Percentiles rank a stretch among this genome's conserved stretches.
Evolutionary conservation across 2,113 vertebrate genomes (phyloP).

Genomic region (Sinocyclocheilus grahami): DNA sequence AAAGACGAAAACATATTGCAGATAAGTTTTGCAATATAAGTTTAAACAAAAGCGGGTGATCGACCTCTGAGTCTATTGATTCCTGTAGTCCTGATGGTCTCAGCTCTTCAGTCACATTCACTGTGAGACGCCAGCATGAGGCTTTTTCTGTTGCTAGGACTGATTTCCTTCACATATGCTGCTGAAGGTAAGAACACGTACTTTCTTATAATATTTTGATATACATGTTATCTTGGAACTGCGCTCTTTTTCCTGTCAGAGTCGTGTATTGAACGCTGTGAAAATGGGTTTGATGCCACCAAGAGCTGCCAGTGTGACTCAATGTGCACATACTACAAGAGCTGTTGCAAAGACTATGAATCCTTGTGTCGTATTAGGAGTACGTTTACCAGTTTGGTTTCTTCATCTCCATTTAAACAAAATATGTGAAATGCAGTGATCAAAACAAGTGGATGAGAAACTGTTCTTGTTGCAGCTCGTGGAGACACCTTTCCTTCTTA

Average conservation of each 20-base stretch:
- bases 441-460: background rate
- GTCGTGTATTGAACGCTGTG: constrained; percentile 84
- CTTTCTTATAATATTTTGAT: background rate
- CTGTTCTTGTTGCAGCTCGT: constrained; percentile 71
- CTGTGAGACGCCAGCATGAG: constrained; percentile 67
- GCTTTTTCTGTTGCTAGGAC: constrained; percentile 25
- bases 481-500: constrained; percentile 85
- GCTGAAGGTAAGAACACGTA: constrained; percentile 64
- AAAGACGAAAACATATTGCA: constrained; percentile 13
- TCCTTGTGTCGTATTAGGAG: constrained; percentile 69
- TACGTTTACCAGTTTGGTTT: background rate
- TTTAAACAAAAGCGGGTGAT: constrained; percentile 68
- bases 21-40: constrained; percentile 55
- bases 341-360: constrained; percentile 88
- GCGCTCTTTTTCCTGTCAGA: constrained; percentile 69
- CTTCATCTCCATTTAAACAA: background rate
- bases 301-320: constrained; percentile 89
- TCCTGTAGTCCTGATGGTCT: constrained; percentile 38
- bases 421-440: background rate
- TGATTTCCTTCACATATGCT: constrained; percentile 48
- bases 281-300: constrained; percentile 76
- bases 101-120: constrained; percentile 55
- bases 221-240: background rate
- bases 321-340: constrained; percentile 89
- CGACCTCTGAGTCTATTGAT: constrained; percentile 69